Evolutionary conservation across 2,113 vertebrate species (phyloP).

Genomic region (Nibea albiflora): DNA sequence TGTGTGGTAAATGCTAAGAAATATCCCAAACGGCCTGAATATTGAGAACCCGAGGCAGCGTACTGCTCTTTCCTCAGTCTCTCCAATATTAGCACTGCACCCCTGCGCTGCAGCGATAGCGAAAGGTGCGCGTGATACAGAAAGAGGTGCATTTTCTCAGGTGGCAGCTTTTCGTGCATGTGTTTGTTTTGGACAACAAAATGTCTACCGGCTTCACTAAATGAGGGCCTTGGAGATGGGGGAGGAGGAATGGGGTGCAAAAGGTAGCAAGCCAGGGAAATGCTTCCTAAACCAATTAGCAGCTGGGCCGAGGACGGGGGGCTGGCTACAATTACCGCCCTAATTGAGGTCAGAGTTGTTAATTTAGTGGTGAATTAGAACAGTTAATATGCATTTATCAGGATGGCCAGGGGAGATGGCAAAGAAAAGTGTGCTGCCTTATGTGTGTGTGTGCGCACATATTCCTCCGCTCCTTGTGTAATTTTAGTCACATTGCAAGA

Average conservation of each 20-base stretch:
- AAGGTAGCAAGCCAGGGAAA: constrained; percentile 43
- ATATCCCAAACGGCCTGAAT: constrained; percentile 65
- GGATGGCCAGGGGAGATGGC: constrained; percentile 83
- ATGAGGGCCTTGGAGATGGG: constrained; percentile 28
- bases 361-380: constrained; percentile 88
- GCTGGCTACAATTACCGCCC: constrained; percentile 82
- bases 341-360: constrained; percentile 89
- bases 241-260: background rate
- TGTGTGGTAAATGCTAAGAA: constrained; percentile 67
- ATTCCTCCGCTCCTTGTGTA: constrained; percentile 48
- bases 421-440: constrained; percentile 63
- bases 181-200: constrained; percentile 45
- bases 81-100: constrained; percentile 40
- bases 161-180: constrained; percentile 30
- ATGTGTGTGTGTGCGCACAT: constrained; percentile 4
- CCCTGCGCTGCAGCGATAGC: constrained; percentile 30
- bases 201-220: constrained; percentile 33
- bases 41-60: constrained; percentile 49
- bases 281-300: constrained; percentile 82
- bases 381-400: constrained; percentile 86
- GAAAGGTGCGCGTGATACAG: constrained; percentile 3
- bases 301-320: constrained; percentile 55
- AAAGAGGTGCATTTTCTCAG: constrained; percentile 19
- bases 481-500: constrained; percentile 54
- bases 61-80: constrained; percentile 25